A percentile compares a stretch with the other conserved stretches of the same genome.
These are phyloP conservation scores for Apodemia hepburni DNA, from an alignment of 2,888 invertebrate species.

Conservation along the genomic window DNA sequence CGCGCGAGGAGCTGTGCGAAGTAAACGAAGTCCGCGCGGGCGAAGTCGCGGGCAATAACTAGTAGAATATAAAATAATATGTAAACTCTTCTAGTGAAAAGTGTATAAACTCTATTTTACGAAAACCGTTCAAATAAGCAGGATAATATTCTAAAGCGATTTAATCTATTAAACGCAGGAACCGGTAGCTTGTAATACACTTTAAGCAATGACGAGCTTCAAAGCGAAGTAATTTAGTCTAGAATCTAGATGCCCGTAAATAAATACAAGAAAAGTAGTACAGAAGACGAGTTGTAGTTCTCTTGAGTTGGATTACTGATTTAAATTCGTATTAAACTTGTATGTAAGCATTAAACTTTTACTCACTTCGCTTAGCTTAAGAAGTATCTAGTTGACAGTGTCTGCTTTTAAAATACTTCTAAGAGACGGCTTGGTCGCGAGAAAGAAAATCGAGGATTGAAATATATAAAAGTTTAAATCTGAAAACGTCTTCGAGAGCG, in stretches of 20 bases:
- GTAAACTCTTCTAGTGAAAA: too few relatives aligned
- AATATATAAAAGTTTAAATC: slow-evolving; percentile 7
- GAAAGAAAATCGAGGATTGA: not conserved
- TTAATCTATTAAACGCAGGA: not conserved
- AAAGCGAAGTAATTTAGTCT: slow-evolving; percentile 12
- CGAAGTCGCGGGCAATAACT: too few relatives aligned
- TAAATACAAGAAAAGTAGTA: slow-evolving; percentile 9
- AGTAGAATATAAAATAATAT: too few relatives aligned
- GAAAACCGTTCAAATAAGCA: not conserved
- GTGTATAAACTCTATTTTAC: not conserved
- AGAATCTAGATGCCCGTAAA: slow-evolving; percentile 4
- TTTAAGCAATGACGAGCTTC: not conserved
- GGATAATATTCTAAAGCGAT: not conserved
- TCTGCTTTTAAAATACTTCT: slow-evolving; percentile 9
- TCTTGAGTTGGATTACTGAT: slow-evolving; percentile 4
- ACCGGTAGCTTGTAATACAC: slow-evolving; percentile 6
- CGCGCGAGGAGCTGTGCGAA: too few relatives aligned
- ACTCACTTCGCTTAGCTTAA: slow-evolving; percentile 7
- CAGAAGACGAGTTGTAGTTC: slow-evolving; percentile 5
- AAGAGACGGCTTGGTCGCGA: not conserved
- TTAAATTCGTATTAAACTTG: slow-evolving; percentile 12
- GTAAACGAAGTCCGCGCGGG: too few relatives aligned
- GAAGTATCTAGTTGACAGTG: slow-evolving; percentile 2
- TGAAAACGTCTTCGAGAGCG: not conserved
- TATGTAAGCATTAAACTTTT: not conserved